Base-by-base conservation (phyloP, 2,888 invertebrate species). In the Globia sparganii region DNA sequence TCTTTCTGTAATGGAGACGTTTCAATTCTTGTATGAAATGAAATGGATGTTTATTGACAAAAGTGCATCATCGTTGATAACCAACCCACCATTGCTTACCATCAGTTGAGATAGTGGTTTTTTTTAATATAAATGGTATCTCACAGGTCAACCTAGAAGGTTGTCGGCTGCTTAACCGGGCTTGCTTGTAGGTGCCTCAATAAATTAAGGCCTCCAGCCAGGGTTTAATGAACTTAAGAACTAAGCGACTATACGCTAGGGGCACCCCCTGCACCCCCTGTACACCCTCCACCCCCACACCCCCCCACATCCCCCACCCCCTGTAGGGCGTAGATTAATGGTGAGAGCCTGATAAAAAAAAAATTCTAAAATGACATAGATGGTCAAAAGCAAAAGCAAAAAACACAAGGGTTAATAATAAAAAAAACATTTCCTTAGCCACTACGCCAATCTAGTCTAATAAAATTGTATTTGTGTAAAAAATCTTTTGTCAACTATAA, bases 401-500 rank as follows among this genome's bases (percentile, higher is more conserved):
- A 6, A 28, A 25, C 8, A 31, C 8, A 46, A 46, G 37, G 8
- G 4, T 5, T 21, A 0, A 40, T 40, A 28, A 69, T 6, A 2
- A 2, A 15, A 37, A 40, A 75, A 8, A 9, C 11, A 31, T 61
- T 34, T 4, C 15, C n/a, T 21, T 28, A 59, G 11, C 6, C 18
- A 66, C 37, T 34, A 2, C 13, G 15, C 6, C 61, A 40, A 34
- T 25, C 9, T 8, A n/a, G 21, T 68, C 34, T 58, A 25, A 53
- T 56, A 53, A n/a, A n/a, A n/a, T n/a, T n/a, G n/a, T n/a, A n/a
- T n/a, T n/a, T n/a, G n/a, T n/a, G n/a, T 53, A 56, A 61, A 56
- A 83, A 76, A 70, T 56, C 43, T 43, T 53, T 43, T 68, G 40
- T 49, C 56, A 68, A 58, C 21, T 25, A 31, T 56, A 59, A 59